Base-by-base conservation (phyloP, 1,140 invertebrate species). In the Eumeta japonica region DNA sequence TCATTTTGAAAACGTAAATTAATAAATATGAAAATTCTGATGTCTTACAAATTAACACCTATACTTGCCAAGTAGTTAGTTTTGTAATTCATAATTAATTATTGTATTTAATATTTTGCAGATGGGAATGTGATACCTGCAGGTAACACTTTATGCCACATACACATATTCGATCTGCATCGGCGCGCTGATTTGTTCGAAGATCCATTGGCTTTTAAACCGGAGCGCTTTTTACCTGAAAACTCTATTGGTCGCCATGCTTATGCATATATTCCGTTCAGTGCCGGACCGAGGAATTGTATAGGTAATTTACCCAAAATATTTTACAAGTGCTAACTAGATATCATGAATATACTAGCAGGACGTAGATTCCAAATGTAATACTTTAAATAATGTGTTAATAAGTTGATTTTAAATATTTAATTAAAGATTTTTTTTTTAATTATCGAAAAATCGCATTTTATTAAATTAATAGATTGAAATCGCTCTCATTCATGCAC, bases 281-380 rank as follows among this genome's bases (percentile, higher is more conserved):
- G 85, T 48, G 87, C 83, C 28, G 88, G 87, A 3, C 81, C 83
- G 1, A 77, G 88, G 43, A 89, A 88, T 53, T 90, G 85, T 52
- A 83, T 88, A 35, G 85, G 84, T 84, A 58, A 62, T 46, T 40
- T 16, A 14, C 13, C 16, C 3, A 4, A 35, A 4, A 4, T 9
- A 35, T 7, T 17, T 10, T 31, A 7, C 19, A n/a, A 16, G 11
- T 35, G 19, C n/a, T 35, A 17, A 3, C 16, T 16, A 16, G 16
- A 16, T 5, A 16, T n/a, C 19, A n/a, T 35, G 4, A 17, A 16
- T 5, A 13, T 16, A n/a, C 5, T 19, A 16, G n/a, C n/a, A n/a
- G n/a, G n/a, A n/a, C n/a, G n/a, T n/a, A n/a, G n/a, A n/a, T n/a
- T n/a, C n/a, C n/a, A n/a, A n/a, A n/a, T n/a, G n/a, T n/a, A n/a